Conservation (phyloP, 2,797 vertebrate genomes). For the Peromyscus nudipes region DNA sequence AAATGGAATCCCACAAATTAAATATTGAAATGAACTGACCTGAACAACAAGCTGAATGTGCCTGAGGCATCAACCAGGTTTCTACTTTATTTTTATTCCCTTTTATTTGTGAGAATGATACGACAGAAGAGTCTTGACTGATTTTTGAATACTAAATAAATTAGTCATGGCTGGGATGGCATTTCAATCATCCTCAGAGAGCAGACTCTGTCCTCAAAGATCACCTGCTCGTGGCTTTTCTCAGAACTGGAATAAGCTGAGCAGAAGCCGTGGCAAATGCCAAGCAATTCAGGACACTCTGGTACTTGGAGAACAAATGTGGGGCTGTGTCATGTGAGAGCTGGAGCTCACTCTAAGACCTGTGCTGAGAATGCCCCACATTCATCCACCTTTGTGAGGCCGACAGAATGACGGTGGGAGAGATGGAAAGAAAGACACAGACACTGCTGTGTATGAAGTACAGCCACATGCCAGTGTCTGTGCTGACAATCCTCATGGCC, state of each 20-base stretch:
- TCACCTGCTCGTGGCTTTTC: slow-evolving; percentile 72
- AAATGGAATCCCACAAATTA: slow-evolving; percentile 88
- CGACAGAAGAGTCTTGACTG: slow-evolving; percentile 86
- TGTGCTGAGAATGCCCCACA: neutral
- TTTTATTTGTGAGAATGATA: slow-evolving; percentile 86
- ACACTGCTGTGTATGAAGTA: neutral
- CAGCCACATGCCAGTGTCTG: neutral
- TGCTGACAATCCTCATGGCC: neutral
- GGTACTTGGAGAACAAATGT: neutral
- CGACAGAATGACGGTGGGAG: neutral
- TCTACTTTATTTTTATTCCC: slow-evolving; percentile 82
- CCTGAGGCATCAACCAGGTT: slow-evolving; percentile 88
- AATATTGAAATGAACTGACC: slow-evolving; percentile 89
- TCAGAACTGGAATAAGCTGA: slow-evolving; percentile 39
- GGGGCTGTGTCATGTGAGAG: neutral
- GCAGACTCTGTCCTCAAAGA: slow-evolving; percentile 72
- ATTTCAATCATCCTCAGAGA: slow-evolving; percentile 84
- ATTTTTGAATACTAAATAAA: slow-evolving; percentile 89
- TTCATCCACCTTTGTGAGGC: neutral
- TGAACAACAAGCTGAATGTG: slow-evolving; percentile 86
- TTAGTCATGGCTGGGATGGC: slow-evolving; percentile 86
- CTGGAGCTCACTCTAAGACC: neutral
- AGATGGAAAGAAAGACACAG: neutral
- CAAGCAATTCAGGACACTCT: neutral
- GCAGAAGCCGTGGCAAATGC: neutral